Evolutionary conservation across 2,113 vertebrate genomes (phyloP).

Genomic region (Nibea albiflora): DNA sequence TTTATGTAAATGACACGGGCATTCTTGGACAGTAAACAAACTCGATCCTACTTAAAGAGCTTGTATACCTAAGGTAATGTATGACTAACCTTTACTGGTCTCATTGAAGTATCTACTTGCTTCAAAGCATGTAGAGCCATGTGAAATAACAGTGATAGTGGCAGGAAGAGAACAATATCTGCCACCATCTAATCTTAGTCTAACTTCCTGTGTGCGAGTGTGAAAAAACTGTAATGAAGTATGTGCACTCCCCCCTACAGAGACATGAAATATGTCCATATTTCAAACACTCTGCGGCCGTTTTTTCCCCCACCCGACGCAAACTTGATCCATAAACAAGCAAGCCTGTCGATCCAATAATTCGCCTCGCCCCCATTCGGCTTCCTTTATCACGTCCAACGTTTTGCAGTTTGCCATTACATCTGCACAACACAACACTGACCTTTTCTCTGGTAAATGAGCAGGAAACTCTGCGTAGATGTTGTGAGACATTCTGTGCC

Average conservation of each 20-base stretch:
- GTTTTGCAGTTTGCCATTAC: conserved; percentile 20
- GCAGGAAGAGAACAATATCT: conserved; percentile 24
- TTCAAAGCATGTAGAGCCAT: background rate
- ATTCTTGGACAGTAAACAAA: background rate
- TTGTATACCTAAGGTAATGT: background rate
- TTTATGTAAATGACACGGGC: background rate
- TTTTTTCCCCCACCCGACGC: conserved; percentile 45
- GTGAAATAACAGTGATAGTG: background rate
- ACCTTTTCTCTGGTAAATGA: conserved; percentile 61
- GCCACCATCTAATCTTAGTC: conserved; percentile 18
- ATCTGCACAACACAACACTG: conserved; percentile 44
- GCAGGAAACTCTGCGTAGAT: conserved; percentile 56
- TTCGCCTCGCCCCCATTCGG: conserved; percentile 18
- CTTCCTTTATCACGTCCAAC: conserved; percentile 21
- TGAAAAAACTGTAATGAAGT: background rate
- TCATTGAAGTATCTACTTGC: background rate
- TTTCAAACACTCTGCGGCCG: conserved; percentile 34
- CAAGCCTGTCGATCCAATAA: background rate
- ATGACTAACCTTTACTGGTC: background rate
- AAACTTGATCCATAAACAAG: conserved; percentile 35
- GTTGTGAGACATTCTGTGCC: conserved; percentile 57
- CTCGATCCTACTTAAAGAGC: background rate
- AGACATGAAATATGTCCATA: background rate
- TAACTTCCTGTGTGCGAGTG: conserved; percentile 15
- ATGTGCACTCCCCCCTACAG: background rate